Evolutionary conservation across 2,113 vertebrate genomes (phyloP), one percentile per base, ranked within the genome.

Genomic region (Caranx melampygus): DNA sequence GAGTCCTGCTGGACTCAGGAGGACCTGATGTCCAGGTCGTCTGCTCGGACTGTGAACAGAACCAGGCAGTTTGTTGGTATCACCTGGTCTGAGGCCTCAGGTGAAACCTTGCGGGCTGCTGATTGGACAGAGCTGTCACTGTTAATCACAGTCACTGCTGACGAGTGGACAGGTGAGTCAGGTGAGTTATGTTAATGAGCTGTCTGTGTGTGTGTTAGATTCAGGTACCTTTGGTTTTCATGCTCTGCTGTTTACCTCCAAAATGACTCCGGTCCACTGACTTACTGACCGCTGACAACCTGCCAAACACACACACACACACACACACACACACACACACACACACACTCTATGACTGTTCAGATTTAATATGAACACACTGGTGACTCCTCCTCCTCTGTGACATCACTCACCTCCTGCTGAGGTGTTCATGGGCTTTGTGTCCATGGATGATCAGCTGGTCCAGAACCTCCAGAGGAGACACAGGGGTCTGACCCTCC

Each of bases 391-490:
- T 26, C 26, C 37, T 37, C 45, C 45, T 3, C 45, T 15, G 44
- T 26, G 26, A 26, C 26, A 26, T 26, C 26, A 26, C 78, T 89
- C 61, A 88, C 89, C 84, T 90, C 20, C 66, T 65, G 83, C 79
- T 80, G 51, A 92, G 82, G 65, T 45, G 20, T 33, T 80, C 37
- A 71, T 99, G 98, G 1, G 94, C 95, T 1, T 98, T 95, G 0
- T 96, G 95, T 52, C 98, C 98, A 45, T 96, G 95, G 77, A 96
- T 90, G 26, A 99, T 96, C 79, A 99, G 95, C 42, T 94, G 95
- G 73, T 99, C 97, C 83, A 99, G 89, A 20, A 97, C 94, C 82
- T 97, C 95, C 85, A 97, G 84, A 0, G 98, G 98, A 26, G 98
- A 99, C 67, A 84, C 18, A 1, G 95, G 75, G 0, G 92, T 90